Base-by-base conservation (phyloP, 35 echinoderm and acorn worm genomes). In the Diadema setosum region DNA sequence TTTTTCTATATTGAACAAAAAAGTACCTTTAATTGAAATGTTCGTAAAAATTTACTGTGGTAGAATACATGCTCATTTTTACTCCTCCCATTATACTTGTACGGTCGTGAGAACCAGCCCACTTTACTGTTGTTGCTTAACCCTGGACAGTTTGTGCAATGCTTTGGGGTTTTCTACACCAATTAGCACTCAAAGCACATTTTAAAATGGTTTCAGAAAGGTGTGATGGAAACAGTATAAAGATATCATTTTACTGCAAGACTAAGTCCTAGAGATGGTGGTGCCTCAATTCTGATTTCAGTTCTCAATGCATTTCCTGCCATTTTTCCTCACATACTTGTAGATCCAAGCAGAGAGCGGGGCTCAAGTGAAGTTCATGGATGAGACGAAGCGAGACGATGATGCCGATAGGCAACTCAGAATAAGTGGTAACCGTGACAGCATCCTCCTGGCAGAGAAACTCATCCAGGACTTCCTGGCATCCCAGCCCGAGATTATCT, bases 291-390 rank as follows among this genome's bases (percentile, higher is more conserved):
- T 16, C 74, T 85, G 25, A 12, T 21, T 14, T 57, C 21, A 57
- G 21, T 57, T 57, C 12, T 57, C n/a, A 57, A 57, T 57, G 52
- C 21, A 12, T 57, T 57, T 57, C 12, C 12, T 14, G 52, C 12
- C 12, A 14, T 21, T 57, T 57, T 57, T 57, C 12, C 21, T 57
- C 12, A 12, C 52, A 21, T 57, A 52, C 48, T 11, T 87, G 6
- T 60, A 96, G 95, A 87, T 97, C 12, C 91, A 91, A 46, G 73
- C 80, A 5, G 91, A 93, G 36, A 97, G 87, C n/a, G 91, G 91
- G 50, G 87, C 91, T 24, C 83, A 84, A 29, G 35, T 97, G 20
- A 86, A 90, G 24, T 97, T 97, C 36, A 58, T 86, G 32, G 82
- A 84, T 56, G 91, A 97, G 43, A 81, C 14, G 23, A 58, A 65